phyloP scores from a whole-genome alignment of 1,140 invertebrate species.

The Drosophila sproati region DNA sequence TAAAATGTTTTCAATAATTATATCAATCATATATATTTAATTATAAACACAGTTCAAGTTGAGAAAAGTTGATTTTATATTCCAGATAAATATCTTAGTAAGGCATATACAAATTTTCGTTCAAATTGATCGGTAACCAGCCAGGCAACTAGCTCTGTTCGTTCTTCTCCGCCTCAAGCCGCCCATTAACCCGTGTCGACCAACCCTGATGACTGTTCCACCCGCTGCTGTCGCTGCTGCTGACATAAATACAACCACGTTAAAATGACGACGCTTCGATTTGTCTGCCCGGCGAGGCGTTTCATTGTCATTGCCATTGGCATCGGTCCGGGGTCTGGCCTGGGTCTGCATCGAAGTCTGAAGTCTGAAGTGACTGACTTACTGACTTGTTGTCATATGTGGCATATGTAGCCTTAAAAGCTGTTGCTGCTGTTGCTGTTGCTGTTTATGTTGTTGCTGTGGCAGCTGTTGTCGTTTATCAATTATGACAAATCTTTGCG shows the following conservation, averaged over 20 bases:
- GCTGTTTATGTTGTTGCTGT: slow-evolving; percentile 30
- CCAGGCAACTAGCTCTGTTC: neutral
- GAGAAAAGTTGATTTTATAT: too few relatives aligned
- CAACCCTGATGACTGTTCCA: neutral
- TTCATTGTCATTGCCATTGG: slow-evolving; percentile 58
- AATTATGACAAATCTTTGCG: slow-evolving; percentile 84
- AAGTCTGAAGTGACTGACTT: slow-evolving; percentile 20
- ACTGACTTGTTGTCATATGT: slow-evolving; percentile 25
- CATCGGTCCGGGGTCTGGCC: slow-evolving; percentile 25
- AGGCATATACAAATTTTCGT: too few relatives aligned
- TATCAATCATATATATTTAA: neutral
- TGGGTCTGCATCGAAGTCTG: slow-evolving; percentile 39
- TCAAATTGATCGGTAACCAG: too few relatives aligned
- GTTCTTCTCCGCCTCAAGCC: neutral
- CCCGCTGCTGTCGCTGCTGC: neutral
- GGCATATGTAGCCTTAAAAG: slow-evolving; percentile 43
- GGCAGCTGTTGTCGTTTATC: slow-evolving; percentile 77
- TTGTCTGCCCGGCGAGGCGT: slow-evolving; percentile 64
- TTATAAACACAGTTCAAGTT: too few relatives aligned
- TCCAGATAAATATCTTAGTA: too few relatives aligned
- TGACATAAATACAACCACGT: neutral
- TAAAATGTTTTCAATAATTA: neutral
- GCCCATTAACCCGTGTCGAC: neutral
- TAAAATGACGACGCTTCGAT: slow-evolving; percentile 51
- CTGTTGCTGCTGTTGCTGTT: slow-evolving; percentile 1